Percentiles rank a stretch among this genome's conserved stretches.
Evolutionary conservation across 1,140 invertebrate species (phyloP).

Genomic region (Nephotettix cincticeps): DNA sequence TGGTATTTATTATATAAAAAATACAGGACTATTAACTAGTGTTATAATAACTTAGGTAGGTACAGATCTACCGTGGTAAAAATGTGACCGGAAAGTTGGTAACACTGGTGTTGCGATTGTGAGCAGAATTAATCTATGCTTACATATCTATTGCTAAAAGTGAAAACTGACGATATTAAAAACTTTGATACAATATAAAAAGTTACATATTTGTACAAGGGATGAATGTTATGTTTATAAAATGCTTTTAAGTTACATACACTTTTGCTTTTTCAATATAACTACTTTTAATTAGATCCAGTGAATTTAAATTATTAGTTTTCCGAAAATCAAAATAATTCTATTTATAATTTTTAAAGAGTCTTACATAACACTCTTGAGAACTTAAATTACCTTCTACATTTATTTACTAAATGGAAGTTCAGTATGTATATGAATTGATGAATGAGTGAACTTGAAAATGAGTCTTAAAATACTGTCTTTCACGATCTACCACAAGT

Average conservation of each 20-base stretch:
- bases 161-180: not conserved
- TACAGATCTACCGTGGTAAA: not conserved
- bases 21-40: not conserved
- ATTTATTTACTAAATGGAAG: not conserved
- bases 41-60: not conserved
- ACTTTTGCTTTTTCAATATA: not conserved
- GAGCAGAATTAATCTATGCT: not conserved
- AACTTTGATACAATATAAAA: not conserved
- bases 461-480: not conserved
- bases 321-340: not conserved
- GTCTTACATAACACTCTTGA: not conserved
- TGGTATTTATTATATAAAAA: too few species aligned
- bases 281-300: not conserved
- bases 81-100: not conserved
- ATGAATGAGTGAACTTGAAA: not conserved
- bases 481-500: slow-evolving; percentile 55
- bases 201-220: slow-evolving; percentile 2
- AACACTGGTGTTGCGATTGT: not conserved
- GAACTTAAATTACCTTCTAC: not conserved
- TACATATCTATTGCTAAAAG: not conserved
- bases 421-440: not conserved
- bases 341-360: not conserved
- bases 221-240: not conserved
- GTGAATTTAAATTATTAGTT: not conserved
- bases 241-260: not conserved